These are phyloP conservation scores for Crossocerus cetratus DNA, from an alignment of 2,888 invertebrate genomes.

Conservation along the genomic window DNA sequence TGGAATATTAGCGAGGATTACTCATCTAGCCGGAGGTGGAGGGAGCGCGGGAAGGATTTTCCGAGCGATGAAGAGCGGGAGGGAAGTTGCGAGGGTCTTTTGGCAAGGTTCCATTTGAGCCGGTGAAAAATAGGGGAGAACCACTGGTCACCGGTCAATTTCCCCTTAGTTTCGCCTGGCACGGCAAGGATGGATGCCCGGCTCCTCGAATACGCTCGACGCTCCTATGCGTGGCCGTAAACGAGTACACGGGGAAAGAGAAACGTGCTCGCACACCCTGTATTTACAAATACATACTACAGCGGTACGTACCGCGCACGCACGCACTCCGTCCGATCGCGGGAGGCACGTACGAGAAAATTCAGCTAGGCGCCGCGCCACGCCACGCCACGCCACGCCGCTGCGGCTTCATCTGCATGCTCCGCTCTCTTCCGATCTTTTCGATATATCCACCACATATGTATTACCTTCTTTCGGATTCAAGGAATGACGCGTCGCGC, in stretches of 20 bases:
- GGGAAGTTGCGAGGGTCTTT: background rate
- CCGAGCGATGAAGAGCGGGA: background rate
- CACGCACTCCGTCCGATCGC: constrained; percentile 26
- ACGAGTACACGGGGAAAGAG: constrained; percentile 51
- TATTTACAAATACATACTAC: constrained; percentile 52
- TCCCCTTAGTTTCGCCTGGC: constrained; percentile 70
- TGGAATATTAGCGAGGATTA: background rate
- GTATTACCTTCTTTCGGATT: constrained; percentile 51
- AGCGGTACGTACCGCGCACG: constrained; percentile 23
- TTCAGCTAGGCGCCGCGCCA: constrained; percentile 55
- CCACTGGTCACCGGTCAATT: constrained; percentile 74
- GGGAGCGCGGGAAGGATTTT: background rate
- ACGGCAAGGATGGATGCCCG: constrained; percentile 61
- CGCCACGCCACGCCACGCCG: too few relatives aligned
- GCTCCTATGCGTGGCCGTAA: constrained; percentile 54
- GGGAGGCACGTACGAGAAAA: constrained; percentile 51
- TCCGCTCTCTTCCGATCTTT: constrained; percentile 60
- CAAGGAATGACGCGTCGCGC: constrained; percentile 41
- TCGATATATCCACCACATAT: constrained; percentile 13
- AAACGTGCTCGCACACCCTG: constrained; percentile 48
- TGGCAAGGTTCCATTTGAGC: background rate
- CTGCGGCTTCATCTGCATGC: constrained; percentile 65
- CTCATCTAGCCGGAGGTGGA: background rate
- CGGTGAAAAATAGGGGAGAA: constrained; percentile 59
- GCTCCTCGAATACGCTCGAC: constrained; percentile 59